phyloP scores from a whole-genome alignment of 2,113 vertebrate species.

The Channa maculata region DNA sequence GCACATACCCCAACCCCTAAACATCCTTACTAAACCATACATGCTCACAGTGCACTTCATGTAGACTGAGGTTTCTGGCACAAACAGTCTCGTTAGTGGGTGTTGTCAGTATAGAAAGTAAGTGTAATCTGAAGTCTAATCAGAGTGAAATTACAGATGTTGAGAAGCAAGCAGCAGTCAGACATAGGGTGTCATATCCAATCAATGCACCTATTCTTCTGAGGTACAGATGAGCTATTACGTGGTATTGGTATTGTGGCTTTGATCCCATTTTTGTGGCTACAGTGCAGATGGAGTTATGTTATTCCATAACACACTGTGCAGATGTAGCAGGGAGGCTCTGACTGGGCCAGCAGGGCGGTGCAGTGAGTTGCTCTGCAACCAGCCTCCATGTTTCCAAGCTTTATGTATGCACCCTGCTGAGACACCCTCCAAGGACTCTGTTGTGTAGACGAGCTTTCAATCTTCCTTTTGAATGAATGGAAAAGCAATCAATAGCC shows the following conservation, averaged over 20 bases:
- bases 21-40: conserved; percentile 42
- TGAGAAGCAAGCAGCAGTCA: conserved; percentile 57
- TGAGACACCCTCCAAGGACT: background rate
- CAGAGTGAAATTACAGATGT: conserved; percentile 66
- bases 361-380: conserved; percentile 4
- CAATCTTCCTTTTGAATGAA: background rate
- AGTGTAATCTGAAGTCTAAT: conserved; percentile 67
- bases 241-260: conserved; percentile 4
- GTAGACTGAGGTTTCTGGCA: conserved; percentile 60
- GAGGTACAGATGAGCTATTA: conserved; percentile 40
- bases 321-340: conserved; percentile 16
- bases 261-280: conserved; percentile 28
- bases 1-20: conserved; percentile 30
- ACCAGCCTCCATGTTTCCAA: background rate
- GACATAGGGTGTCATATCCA: conserved; percentile 62
- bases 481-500: conserved; percentile 28
- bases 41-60: conserved; percentile 28
- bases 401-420: background rate
- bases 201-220: conserved; percentile 65
- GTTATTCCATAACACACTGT: conserved; percentile 35
- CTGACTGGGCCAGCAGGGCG: background rate
- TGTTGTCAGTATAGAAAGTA: conserved; percentile 65
- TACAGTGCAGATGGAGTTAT: conserved; percentile 37
- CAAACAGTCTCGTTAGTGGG: conserved; percentile 56
- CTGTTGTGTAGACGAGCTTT: conserved; percentile 5